Evolutionary conservation across 2,113 vertebrate genomes (phyloP), one percentile per base, ranked within the genome.

Genomic region (Struthio camelus): DNA sequence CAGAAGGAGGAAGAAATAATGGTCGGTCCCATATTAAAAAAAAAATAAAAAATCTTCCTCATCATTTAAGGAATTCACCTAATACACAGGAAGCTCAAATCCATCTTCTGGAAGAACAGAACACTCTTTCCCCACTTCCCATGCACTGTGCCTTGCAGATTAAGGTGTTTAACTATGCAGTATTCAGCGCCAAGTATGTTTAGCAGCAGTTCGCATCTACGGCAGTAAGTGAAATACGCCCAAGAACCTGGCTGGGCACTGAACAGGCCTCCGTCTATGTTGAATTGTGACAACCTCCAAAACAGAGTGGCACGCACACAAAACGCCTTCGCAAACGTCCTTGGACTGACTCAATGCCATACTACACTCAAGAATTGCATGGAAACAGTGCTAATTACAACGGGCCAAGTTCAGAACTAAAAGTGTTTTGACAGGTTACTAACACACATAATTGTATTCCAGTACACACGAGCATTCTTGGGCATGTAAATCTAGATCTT

Each of bases 51-150:
- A 13, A 1, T 14, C 13, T 79, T 28, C 44, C 4, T 27, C 18
- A 42, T 40, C n/a, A 28, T 13, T 6, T 32, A n/a, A 59, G 0
- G 1, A 64, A 53, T 32, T 32, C 7, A 32, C 4, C 16, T 28
- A 56, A 27, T 17, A 54, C 1, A 69, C 7, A 66, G 23, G 17
- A 46, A 6, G 67, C 5, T 4, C 53, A 51, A 20, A 80, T 53
- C 64, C 18, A 19, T 53, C 62, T 34, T 10, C 25, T 61, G 46
- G 28, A 76, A 87, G 9, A 14, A n/a, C n/a, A 61, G 17, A 16
- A 14, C 10, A 7, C 0, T n/a, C 73, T 11, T 70, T 46, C 34
- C 6, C 51, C 30, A 25, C 40, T 27, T 17, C 6, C 58, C 42
- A 30, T 14, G 5, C 58, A 14, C 11, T 80, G 1, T 11, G 23